Conservation (phyloP, 1,140 invertebrate genomes). For the Meteorus sp. region DNA sequence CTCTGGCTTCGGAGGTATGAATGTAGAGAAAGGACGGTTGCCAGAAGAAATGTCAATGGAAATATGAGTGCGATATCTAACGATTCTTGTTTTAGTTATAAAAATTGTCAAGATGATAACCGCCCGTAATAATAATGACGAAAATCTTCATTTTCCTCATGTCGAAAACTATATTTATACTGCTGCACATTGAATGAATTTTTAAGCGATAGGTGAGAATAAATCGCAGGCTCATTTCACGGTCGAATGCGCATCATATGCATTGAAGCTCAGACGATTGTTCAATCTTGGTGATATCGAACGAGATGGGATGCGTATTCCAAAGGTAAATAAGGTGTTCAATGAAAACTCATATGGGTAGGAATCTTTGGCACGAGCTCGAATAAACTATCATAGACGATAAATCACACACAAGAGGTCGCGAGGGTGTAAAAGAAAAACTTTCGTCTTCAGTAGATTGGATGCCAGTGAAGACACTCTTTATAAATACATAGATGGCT, state of each 20-base stretch:
- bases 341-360: constrained; percentile 18
- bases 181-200: too few relatives aligned
- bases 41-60: constrained; percentile 12
- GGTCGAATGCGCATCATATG: neutral
- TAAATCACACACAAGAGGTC: constrained; percentile 15
- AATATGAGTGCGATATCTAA: too few relatives aligned
- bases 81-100: too few relatives aligned
- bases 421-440: too few relatives aligned
- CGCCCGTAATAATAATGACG: too few relatives aligned
- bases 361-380: neutral
- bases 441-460: too few relatives aligned
- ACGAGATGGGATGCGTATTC: neutral
- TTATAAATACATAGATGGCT: too few relatives aligned
- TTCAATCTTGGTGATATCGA: neutral
- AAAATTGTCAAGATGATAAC: too few relatives aligned
- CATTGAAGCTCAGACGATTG: neutral
- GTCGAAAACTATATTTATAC: too few relatives aligned
- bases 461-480: too few relatives aligned
- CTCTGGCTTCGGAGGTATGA: neutral
- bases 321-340: constrained; percentile 20
- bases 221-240: neutral
- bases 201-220: too few relatives aligned
- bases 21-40: neutral
- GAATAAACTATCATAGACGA: constrained; percentile 22
- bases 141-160: too few relatives aligned